Evolutionary conservation across 1,140 invertebrate genomes (phyloP).

Genomic region (Bombus sibiricus): DNA sequence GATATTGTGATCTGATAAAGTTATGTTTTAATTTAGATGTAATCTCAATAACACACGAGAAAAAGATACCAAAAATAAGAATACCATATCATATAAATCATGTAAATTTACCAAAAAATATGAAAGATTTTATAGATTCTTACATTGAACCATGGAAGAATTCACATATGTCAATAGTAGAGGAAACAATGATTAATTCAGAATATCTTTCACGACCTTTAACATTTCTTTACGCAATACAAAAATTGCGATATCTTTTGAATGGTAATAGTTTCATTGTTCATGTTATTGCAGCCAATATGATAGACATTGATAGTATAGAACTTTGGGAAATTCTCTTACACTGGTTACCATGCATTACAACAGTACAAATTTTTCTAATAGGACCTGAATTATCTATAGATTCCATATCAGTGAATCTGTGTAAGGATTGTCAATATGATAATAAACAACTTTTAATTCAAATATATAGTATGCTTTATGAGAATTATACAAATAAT

Average conservation of each 20-base stretch:
- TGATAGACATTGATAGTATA: constrained; percentile 65
- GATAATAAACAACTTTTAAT: constrained; percentile 60
- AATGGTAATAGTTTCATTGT: constrained; percentile 55
- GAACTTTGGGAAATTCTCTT: constrained; percentile 73
- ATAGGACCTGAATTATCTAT: constrained; percentile 72
- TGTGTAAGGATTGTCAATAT: constrained; percentile 66
- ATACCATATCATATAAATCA: constrained; percentile 58
- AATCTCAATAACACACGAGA: constrained; percentile 46
- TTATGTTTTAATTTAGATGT: constrained; percentile 67
- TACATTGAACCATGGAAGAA: constrained; percentile 60
- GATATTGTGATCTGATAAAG: constrained; percentile 59
- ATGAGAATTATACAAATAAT: constrained; percentile 64
- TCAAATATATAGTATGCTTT: constrained; percentile 55
- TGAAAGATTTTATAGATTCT: constrained; percentile 67
- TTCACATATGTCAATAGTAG: constrained; percentile 49
- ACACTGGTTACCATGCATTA: constrained; percentile 69
- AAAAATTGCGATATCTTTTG: constrained; percentile 60
- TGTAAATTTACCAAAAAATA: constrained; percentile 61
- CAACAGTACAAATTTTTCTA: constrained; percentile 62
- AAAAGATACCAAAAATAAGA: constrained; percentile 54
- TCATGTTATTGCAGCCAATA: constrained; percentile 74
- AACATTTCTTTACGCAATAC: constrained; percentile 69
- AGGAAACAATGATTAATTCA: constrained; percentile 55
- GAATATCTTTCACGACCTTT: constrained; percentile 73
- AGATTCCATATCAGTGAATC: constrained; percentile 33